These are phyloP conservation scores for Ornithoptera alexandrae DNA, from an alignment of 2,888 invertebrate species.

Conservation along the genomic window DNA sequence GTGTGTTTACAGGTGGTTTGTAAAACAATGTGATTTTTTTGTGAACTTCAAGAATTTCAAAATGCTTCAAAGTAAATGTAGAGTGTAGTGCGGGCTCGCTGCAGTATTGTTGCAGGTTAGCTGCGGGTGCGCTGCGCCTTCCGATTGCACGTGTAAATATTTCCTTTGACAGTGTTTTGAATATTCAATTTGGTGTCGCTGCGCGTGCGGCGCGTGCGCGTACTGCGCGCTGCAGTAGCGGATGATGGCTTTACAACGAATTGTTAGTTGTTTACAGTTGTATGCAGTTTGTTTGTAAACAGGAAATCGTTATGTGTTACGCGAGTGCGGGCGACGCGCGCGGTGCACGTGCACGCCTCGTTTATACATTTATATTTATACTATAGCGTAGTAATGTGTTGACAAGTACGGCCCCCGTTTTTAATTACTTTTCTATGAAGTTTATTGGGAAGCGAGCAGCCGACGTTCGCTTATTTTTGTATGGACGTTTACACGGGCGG, in stretches of 20 bases:
- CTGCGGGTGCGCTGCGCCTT: too few relatives aligned
- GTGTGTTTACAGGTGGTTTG: constrained; percentile 24
- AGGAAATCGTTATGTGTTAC: too few relatives aligned
- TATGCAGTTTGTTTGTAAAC: background rate
- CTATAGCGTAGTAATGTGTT: background rate
- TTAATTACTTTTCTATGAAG: constrained; percentile 3
- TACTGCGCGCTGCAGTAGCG: too few relatives aligned
- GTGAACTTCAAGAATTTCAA: constrained; percentile 11
- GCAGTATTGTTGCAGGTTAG: too few relatives aligned
- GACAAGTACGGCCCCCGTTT: background rate
- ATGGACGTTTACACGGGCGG: constrained; percentile 15
- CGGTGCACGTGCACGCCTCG: background rate
- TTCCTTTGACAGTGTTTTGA: too few relatives aligned
- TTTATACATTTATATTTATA: too few relatives aligned
- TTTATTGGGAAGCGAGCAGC: constrained; percentile 3
- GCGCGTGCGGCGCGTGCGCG: too few relatives aligned
- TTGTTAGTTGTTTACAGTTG: background rate
- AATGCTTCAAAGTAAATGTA: constrained; percentile 9
- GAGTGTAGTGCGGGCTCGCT: too few relatives aligned
- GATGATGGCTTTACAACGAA: too few relatives aligned
- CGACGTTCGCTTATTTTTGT: constrained; percentile 24
- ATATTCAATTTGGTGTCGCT: too few relatives aligned
- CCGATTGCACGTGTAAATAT: too few relatives aligned
- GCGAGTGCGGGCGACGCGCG: background rate
- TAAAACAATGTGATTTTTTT: constrained; percentile 23